Conservation (phyloP, 2,113 vertebrate species). For the Myotis lucifugus region DNA sequence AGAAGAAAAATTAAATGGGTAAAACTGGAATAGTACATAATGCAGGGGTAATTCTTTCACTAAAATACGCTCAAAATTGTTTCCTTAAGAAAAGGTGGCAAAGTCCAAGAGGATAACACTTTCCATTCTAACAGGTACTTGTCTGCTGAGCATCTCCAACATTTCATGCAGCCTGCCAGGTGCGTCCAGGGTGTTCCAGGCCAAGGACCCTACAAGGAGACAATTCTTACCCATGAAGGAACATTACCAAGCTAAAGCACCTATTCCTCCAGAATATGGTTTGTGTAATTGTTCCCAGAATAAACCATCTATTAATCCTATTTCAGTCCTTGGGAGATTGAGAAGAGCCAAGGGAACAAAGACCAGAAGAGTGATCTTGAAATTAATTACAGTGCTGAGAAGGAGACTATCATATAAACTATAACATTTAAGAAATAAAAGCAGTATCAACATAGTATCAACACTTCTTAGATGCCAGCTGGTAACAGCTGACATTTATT, state of each 20-base stretch:
- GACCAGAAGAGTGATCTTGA: conserved; percentile 11
- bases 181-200: not conserved
- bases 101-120: not conserved
- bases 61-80: not conserved
- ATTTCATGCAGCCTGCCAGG: not conserved
- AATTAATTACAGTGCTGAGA: not conserved
- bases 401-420: not conserved
- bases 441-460: not conserved
- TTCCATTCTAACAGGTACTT: not conserved
- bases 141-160: not conserved
- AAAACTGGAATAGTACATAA: not conserved
- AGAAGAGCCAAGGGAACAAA: conserved; percentile 25
- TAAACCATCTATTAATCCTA: not conserved
- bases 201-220: not conserved
- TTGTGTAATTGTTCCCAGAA: not conserved
- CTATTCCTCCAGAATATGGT: not conserved
- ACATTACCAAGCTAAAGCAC: conserved; percentile 15
- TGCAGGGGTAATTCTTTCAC: not conserved
- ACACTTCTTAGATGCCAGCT: not conserved
- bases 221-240: not conserved
- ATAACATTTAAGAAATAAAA: not conserved
- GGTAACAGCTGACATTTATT: not conserved
- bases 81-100: not conserved
- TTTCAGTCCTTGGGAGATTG: not conserved
- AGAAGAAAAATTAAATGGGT: not conserved